Conservation (phyloP, 2,113 vertebrate genomes). For the Trochalopteron elliotii region DNA sequence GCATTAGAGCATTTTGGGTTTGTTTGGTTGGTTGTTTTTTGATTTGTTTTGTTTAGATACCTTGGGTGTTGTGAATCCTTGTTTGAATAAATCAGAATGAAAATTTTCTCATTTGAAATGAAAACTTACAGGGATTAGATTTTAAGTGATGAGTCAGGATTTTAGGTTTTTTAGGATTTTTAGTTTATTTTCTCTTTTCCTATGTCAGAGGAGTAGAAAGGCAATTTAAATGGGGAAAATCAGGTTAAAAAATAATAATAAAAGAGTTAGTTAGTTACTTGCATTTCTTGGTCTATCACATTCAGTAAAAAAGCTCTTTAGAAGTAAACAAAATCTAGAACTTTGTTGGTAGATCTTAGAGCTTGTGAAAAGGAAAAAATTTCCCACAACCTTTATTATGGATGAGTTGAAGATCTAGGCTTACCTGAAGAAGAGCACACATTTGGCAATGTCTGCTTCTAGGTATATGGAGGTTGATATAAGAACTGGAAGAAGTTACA, state of each 20-base stretch:
- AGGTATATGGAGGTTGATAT: background rate
- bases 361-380: background rate
- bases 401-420: background rate
- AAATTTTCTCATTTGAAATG: background rate
- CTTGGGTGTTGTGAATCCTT: background rate
- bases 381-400: background rate
- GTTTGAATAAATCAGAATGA: background rate
- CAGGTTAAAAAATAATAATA: background rate
- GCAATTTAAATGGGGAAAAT: background rate
- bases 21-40: background rate
- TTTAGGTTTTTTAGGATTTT: background rate
- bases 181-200: background rate
- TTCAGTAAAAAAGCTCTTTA: background rate
- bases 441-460: background rate
- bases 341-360: background rate
- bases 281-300: background rate
- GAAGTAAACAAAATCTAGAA: background rate
- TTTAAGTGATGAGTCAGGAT: background rate
- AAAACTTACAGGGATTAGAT: background rate
- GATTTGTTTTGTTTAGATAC: background rate
- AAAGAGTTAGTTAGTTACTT: background rate
- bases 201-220: background rate
- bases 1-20: background rate
- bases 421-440: background rate
- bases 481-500: background rate